Evolutionary conservation across 2,888 invertebrate species (phyloP), one percentile per base, ranked within the genome.

Genomic region (Bombyx huttoni): DNA sequence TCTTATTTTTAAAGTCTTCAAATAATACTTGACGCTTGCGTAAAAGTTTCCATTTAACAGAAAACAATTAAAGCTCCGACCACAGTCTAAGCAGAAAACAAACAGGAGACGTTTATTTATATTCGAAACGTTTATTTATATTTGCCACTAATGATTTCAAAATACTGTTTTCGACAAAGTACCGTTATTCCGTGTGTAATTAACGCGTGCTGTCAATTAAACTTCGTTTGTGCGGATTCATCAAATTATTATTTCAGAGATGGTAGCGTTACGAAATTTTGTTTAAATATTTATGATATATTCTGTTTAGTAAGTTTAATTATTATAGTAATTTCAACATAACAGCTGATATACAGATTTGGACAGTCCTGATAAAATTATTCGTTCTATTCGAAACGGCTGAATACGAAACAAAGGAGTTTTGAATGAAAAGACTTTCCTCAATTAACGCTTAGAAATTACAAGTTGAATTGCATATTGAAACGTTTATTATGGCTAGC

Each of bases 131-230:
- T 52, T 52, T 52, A 45, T 52, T 52, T 52, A 50, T 34, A 50
- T 50, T 50, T 48, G 13, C 46, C 48, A 54, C 53, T 65, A 63
- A 67, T 63, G 56, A 63, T 63, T 58, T 60, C 52, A 59, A 64
- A 64, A 67, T 56, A 64, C 47, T 46, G 54, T 50, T 49, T 51
- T 49, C 49, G 52, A 9, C 49, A 47, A 33, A 53, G 54, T 53
- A 46, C 45, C 54, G 49, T 53, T 58, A 55, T 52, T 55, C 57
- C 55, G 54, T 55, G 40, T 47, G 40, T 58, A 56, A 59, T 56
- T 56, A 56, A 40, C 55, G 55, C 53, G 56, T 57, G 53, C 40
- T 48, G 47, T 47, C 48, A 52, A 52, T 58, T 53, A 53, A 63
- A 60, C 58, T 63, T 56, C 51, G 54, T 58, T 60, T 56, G 51